A percentile compares a stretch with the other conserved stretches of the same genome.
phyloP scores from a whole-genome alignment of 2,797 vertebrate genomes.

The Vespertilio murinus region DNA sequence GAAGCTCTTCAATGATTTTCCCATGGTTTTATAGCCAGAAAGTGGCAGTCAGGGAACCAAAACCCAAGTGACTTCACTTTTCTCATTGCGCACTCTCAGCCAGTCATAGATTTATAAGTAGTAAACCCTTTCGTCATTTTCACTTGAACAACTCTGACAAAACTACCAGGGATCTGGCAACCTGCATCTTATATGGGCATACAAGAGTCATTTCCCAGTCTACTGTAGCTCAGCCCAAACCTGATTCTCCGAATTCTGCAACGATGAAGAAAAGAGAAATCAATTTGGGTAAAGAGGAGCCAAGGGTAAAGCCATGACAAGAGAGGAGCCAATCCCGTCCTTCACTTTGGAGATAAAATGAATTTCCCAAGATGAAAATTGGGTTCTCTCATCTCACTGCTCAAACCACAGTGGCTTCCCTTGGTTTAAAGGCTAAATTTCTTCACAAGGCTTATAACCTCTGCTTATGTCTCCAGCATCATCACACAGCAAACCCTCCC shows the following conservation, averaged over 20 bases:
- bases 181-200: background rate
- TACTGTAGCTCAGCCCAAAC: background rate
- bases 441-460: background rate
- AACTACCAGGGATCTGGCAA: background rate
- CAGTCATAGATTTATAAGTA: background rate
- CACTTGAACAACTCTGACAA: background rate
- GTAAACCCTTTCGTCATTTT: background rate
- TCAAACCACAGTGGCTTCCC: background rate
- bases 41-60: background rate
- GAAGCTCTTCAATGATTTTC: background rate
- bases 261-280: background rate
- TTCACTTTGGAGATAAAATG: background rate
- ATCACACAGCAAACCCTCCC: accelerated
- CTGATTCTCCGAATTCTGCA: background rate
- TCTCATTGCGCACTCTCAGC: background rate
- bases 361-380: background rate
- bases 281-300: background rate
- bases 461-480: background rate
- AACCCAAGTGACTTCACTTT: background rate
- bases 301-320: background rate
- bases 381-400: background rate
- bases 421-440: background rate
- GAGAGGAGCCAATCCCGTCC: background rate
- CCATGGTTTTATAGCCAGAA: background rate
- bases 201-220: background rate